Base-by-base conservation (phyloP, 1,140 invertebrate genomes). In the Bradysia coprophila region DNA sequence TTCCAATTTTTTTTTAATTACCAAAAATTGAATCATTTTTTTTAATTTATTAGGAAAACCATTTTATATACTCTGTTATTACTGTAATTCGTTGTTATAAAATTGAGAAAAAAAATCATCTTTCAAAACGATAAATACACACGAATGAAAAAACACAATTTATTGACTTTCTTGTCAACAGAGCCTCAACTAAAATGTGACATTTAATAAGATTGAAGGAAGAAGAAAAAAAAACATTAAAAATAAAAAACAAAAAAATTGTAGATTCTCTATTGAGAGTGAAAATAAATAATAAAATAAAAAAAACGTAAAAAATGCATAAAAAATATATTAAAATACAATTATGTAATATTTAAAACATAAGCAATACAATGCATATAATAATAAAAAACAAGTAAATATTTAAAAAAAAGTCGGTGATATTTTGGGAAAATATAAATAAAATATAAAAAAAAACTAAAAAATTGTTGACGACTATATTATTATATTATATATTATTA, bases 381-480 rank as follows among this genome's bases (percentile, higher is more conserved):
- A 18, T 31, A 43, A 38, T 8, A 43, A 43, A 31, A 11, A 41
- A 47, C 46, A 46, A 33, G 28, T 40, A 38, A 48, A 44, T 28
- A 39, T 43, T 40, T 37, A 38, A 41, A 42, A 44, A 46, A 45
- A 16, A 42, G 34, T 5, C n/a, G 16, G 13, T 20, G 16, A 32
- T 16, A 41, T 28, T 34, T 37, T 41, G 44, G 40, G 23, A 18
- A 39, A 42, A 41, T 22, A 24, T 15, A 15, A 22, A 33, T 18
- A 34, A 38, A 16, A 33, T 41, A 33, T 16, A 34, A 37, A 21
- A 1, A 22, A 16, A 34, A n/a, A n/a, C n/a, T n/a, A n/a, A n/a
- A 41, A 48, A 9, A 43, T 41, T 16, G 9, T 16, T 28, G 24
- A 28, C 24, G 24, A 28, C 24, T 28, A 28, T 28, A 28, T 28